Percentiles rank a stretch among this genome's conserved stretches.
These are phyloP conservation scores for Graphium colonna DNA, from an alignment of 2,888 invertebrate genomes.

Conservation along the genomic window DNA sequence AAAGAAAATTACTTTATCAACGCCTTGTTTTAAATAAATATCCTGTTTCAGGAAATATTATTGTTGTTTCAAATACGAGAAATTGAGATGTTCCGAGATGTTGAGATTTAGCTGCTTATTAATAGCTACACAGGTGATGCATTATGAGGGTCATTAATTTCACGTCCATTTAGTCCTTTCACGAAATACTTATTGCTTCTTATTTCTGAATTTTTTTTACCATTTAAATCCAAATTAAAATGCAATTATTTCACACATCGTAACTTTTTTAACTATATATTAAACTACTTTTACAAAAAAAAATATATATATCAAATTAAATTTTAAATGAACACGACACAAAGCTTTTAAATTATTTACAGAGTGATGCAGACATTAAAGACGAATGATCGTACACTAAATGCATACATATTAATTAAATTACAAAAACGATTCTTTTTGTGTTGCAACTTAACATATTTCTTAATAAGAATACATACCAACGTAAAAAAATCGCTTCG, in stretches of 20 bases:
- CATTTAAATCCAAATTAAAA: background rate
- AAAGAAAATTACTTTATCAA: slow-evolving; percentile 81
- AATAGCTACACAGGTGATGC: slow-evolving; percentile 74
- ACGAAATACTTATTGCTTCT: background rate
- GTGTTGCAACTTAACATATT: slow-evolving; percentile 19
- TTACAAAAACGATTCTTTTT: slow-evolving; percentile 17
- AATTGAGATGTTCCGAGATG: slow-evolving; percentile 76
- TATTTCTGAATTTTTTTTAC: background rate
- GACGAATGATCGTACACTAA: background rate
- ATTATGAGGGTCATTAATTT: slow-evolving; percentile 45
- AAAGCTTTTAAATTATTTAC: no score
- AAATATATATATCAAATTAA: no score
- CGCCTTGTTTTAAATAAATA: slow-evolving; percentile 81
- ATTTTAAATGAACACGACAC: no score
- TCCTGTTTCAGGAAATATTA: slow-evolving; percentile 80
- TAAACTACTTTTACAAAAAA: no score
- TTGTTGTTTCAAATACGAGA: slow-evolving; percentile 77
- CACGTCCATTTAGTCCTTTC: slow-evolving; percentile 5
- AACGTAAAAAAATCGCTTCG: slow-evolving; percentile 20
- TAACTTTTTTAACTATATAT: no score
- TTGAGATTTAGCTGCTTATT: slow-evolving; percentile 74
- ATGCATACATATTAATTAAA: slow-evolving; percentile 16
- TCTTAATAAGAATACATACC: slow-evolving; percentile 17
- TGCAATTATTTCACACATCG: background rate
- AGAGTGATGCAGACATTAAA: background rate